Conservation (phyloP, 2,797 vertebrate genomes). For the Microcaecilia unicolor region DNA sequence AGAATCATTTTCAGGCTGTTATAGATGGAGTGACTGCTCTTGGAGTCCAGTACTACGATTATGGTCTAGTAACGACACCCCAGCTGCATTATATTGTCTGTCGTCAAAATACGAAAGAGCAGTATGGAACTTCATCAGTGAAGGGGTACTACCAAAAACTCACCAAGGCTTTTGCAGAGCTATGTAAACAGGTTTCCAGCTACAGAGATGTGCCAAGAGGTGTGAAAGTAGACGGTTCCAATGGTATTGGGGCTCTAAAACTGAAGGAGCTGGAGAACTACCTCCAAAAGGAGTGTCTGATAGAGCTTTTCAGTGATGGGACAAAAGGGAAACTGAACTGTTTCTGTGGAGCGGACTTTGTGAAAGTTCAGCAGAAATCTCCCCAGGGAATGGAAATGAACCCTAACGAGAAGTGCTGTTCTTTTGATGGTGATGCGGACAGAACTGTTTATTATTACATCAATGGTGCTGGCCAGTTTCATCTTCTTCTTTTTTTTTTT, state of each 20-base stretch:
- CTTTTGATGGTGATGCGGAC: constrained; percentile 89
- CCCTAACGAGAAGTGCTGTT: constrained; percentile 75
- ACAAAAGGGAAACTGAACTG: constrained; percentile 78
- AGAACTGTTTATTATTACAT: constrained; percentile 87
- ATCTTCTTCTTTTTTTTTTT: too few species aligned
- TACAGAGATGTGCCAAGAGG: constrained; percentile 59
- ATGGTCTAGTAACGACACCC: constrained; percentile 86
- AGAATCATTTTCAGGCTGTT: too few species aligned
- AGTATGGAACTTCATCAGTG: constrained; percentile 72
- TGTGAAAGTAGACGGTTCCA: constrained; percentile 83
- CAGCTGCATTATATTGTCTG: constrained; percentile 91
- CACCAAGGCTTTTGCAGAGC: constrained; percentile 72
- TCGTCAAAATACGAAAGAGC: constrained; percentile 76
- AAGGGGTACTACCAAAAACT: constrained; percentile 89
- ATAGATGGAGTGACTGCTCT: too few species aligned
- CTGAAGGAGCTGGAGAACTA: constrained; percentile 71
- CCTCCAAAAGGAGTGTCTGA: constrained; percentile 58
- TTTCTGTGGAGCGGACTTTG: constrained; percentile 89
- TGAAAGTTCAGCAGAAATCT: constrained; percentile 85
- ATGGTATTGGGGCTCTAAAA: constrained; percentile 87
- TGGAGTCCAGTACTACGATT: too few species aligned
- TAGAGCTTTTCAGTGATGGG: constrained; percentile 77
- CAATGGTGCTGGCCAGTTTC: constrained; percentile 63
- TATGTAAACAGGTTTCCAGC: constrained; percentile 70
- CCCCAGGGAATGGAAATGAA: constrained; percentile 69